Conservation (phyloP, 2,113 vertebrate genomes). For the Elephantulus edwardii region DNA sequence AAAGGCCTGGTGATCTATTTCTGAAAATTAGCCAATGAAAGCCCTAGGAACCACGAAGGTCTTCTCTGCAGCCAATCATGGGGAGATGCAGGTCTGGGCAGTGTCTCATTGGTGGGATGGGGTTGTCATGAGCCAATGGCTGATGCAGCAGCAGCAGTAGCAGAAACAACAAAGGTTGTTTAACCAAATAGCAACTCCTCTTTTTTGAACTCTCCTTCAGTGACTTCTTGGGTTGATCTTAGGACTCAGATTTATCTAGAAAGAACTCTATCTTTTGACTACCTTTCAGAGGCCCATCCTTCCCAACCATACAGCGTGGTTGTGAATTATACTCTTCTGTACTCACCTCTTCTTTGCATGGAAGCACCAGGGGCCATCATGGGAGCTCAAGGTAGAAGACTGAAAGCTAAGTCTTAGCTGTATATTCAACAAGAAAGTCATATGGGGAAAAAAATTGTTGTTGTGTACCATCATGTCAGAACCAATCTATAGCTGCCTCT, state of each 20-base stretch:
- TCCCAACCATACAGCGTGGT: background rate
- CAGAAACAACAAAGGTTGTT: background rate
- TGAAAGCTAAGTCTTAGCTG: background rate
- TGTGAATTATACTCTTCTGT: background rate
- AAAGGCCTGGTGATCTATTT: too few species aligned
- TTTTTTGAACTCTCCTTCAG: background rate
- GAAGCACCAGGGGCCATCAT: background rate
- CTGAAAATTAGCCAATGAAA: background rate
- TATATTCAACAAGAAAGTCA: background rate
- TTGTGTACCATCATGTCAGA: too few species aligned
- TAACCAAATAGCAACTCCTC: background rate
- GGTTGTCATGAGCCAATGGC: too few species aligned
- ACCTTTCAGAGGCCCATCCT: background rate
- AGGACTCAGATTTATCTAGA: background rate
- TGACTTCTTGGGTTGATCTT: background rate
- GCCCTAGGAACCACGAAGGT: too few species aligned
- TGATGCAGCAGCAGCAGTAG: background rate
- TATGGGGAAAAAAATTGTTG: background rate
- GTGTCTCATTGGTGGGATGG: background rate
- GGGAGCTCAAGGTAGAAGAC: background rate
- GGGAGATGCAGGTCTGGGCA: background rate
- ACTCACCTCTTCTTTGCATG: accelerated
- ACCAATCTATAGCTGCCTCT: too few species aligned
- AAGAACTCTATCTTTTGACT: background rate
- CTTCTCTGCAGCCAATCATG: background rate